Conservation (phyloP, 2,113 vertebrate genomes). For the Pangasianodon gigas region DNA sequence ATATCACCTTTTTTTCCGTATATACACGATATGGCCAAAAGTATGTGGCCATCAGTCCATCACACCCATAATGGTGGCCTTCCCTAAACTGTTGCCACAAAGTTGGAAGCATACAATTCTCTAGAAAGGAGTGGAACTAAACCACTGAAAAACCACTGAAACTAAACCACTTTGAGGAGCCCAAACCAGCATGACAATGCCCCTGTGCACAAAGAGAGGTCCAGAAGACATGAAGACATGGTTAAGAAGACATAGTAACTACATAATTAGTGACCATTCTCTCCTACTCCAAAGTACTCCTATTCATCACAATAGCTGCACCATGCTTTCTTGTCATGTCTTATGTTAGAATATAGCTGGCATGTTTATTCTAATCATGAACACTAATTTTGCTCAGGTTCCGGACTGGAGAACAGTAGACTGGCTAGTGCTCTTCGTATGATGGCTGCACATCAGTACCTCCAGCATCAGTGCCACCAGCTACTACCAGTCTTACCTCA, state of each 20-base stretch:
- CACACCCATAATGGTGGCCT: too few species aligned
- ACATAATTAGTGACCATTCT: background rate
- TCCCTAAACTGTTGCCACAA: background rate
- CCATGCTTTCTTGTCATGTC: background rate
- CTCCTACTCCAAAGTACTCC: background rate
- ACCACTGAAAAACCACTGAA: too few species aligned
- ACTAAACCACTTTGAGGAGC: too few species aligned
- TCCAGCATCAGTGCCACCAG: conserved; percentile 51
- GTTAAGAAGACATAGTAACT: background rate
- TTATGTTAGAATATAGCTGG: background rate
- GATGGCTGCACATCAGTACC: conserved; percentile 71
- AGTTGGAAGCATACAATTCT: background rate
- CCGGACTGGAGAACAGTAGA: conserved; percentile 58
- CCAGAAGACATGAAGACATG: background rate
- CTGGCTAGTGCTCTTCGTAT: conserved; percentile 58
- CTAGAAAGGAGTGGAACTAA: too few species aligned
- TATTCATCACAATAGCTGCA: background rate
- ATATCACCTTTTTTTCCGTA: too few species aligned
- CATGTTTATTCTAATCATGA: background rate
- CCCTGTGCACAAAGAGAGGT: background rate
- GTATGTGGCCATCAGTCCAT: too few species aligned
- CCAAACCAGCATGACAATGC: background rate
- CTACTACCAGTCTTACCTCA: conserved; percentile 40
- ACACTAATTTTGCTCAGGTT: conserved; percentile 63
- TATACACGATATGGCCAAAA: too few species aligned